These are phyloP conservation scores for Rana temporaria DNA, from an alignment of 2,113 vertebrate species.

Conservation along the genomic window DNA sequence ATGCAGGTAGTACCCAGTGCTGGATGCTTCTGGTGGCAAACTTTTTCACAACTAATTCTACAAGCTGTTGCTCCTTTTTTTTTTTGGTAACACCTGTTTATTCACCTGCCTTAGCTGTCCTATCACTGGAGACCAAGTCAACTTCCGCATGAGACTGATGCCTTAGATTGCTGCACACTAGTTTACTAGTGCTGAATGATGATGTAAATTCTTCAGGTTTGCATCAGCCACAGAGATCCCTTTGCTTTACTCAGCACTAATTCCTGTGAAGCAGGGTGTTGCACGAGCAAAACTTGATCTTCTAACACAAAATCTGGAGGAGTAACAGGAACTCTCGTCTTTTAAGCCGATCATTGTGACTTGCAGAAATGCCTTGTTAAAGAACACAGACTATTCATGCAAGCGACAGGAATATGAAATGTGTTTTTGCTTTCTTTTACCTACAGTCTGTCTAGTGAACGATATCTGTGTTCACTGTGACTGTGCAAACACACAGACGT, in stretches of 20 bases:
- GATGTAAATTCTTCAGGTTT: constrained; percentile 86
- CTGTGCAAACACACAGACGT: constrained; percentile 9
- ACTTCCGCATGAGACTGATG: constrained; percentile 71
- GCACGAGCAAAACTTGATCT: constrained; percentile 63
- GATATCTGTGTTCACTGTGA: not conserved
- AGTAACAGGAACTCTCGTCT: constrained; percentile 38
- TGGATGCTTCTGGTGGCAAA: constrained; percentile 59
- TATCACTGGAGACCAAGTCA: constrained; percentile 70
- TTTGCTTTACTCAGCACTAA: constrained; percentile 77
- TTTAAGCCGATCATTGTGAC: constrained; percentile 53
- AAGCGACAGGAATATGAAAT: not conserved
- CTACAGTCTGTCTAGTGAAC: too few relatives aligned
- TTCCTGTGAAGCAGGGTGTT: constrained; percentile 64
- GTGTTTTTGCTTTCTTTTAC: not conserved
- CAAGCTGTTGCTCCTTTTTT: constrained; percentile 5
- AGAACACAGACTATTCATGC: constrained; percentile 30
- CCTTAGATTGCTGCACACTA: constrained; percentile 75
- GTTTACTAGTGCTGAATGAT: constrained; percentile 77
- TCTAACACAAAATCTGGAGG: constrained; percentile 54
- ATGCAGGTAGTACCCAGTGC: constrained; percentile 46
- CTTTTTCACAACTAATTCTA: constrained; percentile 42
- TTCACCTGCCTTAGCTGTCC: constrained; percentile 62
- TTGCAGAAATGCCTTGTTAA: constrained; percentile 18
- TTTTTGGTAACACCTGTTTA: constrained; percentile 70
- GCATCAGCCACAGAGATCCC: constrained; percentile 78